Evolutionary conservation across 1,140 invertebrate genomes (phyloP).

Genomic region (Trigoniulus corallinus): DNA sequence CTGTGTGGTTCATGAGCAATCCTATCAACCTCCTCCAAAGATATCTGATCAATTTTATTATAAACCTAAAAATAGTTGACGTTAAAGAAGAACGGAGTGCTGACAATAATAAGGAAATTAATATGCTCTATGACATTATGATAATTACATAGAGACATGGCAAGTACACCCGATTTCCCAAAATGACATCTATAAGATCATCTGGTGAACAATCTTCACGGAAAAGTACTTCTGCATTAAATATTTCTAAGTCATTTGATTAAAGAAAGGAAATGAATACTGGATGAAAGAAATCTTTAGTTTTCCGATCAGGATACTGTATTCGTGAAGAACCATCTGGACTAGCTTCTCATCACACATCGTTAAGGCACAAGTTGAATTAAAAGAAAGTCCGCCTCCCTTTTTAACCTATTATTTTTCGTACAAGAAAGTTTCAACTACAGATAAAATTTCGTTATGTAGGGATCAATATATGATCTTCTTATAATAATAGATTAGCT

Average conservation of each 20-base stretch:
- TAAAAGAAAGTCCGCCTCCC: conserved; percentile 97
- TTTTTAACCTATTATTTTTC: conserved; percentile 58
- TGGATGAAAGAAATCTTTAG: conserved; percentile 1
- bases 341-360: conserved; percentile 95
- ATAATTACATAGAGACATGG: conserved; percentile 71
- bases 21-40: conserved; percentile 94
- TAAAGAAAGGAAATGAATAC: conserved; percentile 6
- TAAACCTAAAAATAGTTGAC: conserved; percentile 53
- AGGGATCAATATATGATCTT: too few species aligned
- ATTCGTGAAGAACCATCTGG: conserved; percentile 95
- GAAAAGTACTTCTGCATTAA: conserved; percentile 92
- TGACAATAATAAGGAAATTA: conserved; percentile 14
- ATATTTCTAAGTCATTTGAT: conserved; percentile 47
- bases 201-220: conserved; percentile 89
- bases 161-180: conserved; percentile 91
- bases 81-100: too few species aligned
- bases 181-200: conserved; percentile 98
- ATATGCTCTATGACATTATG: not conserved
- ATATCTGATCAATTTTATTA: conserved; percentile 99
- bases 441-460: too few species aligned
- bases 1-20: conserved; percentile 78
- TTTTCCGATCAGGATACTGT: conserved; percentile 37
- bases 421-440: not conserved
- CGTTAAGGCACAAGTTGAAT: conserved; percentile 83
- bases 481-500: conserved; percentile 11